Percentiles rank a stretch among this genome's conserved stretches.
phyloP scores from a whole-genome alignment of 1,140 invertebrate species.

The Zaprionus tsacasi region DNA sequence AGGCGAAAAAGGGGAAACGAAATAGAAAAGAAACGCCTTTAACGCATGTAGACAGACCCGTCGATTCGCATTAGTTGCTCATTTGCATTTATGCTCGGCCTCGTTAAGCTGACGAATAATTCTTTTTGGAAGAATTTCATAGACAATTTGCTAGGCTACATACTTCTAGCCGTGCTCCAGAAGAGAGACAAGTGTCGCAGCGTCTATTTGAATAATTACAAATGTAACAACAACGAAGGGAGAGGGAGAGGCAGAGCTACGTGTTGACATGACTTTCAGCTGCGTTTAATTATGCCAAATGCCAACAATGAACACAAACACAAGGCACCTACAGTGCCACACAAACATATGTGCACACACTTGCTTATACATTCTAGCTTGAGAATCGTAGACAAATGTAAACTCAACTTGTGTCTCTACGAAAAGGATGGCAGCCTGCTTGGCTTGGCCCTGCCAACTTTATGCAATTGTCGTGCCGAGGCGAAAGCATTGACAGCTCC shows the following conservation, averaged over 20 bases:
- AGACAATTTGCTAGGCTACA: constrained; percentile 39
- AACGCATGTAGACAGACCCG: constrained; percentile 8
- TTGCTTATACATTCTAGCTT: constrained; percentile 33
- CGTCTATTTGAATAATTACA: constrained; percentile 32
- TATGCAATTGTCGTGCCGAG: constrained; percentile 59
- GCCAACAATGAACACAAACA: constrained; percentile 63
- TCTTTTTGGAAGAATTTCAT: constrained; percentile 37
- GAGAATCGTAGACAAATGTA: constrained; percentile 44
- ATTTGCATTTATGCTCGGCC: constrained; percentile 59
- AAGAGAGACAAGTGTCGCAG: constrained; percentile 37
- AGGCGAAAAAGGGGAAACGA: too few species aligned
- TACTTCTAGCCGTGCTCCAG: constrained; percentile 21
- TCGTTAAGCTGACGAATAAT: constrained; percentile 24
- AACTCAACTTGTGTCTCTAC: constrained; percentile 7
- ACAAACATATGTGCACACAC: constrained; percentile 40
- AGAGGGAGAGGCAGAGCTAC: background rate
- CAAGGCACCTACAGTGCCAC: constrained; percentile 7
- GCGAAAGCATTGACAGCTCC: constrained; percentile 57
- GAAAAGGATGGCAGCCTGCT: background rate
- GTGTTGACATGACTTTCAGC: constrained; percentile 58
- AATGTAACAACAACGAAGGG: constrained; percentile 23
- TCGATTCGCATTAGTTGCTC: constrained; percentile 51
- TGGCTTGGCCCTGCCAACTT: constrained; percentile 10
- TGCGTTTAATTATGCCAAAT: constrained; percentile 75
- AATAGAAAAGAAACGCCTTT: background rate